These are phyloP conservation scores for Coregonus sp. DNA, from an alignment of 2,797 vertebrate species.

Conservation along the genomic window DNA sequence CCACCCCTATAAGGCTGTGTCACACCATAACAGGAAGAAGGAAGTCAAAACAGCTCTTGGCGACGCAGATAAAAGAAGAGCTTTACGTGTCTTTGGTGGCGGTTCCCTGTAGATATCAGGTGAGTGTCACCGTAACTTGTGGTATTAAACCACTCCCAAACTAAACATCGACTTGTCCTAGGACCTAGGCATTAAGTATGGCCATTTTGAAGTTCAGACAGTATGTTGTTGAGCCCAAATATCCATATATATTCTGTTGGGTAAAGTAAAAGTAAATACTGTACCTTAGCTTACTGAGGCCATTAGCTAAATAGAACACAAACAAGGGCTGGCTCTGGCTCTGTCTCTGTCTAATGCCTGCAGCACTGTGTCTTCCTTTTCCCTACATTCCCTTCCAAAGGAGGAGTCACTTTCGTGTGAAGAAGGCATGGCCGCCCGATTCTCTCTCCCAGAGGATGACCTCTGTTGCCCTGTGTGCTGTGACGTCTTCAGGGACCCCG, in stretches of 20 bases:
- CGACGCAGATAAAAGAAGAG: not conserved
- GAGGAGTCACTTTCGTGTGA: constrained; percentile 36
- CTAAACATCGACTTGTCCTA: not conserved
- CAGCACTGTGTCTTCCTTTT: constrained; percentile 16
- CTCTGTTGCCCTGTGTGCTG: constrained; percentile 48
- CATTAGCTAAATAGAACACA: not conserved
- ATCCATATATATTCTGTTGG: not conserved
- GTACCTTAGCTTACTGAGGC: not conserved
- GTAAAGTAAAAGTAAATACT: not conserved
- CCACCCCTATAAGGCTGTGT: constrained; percentile 52
- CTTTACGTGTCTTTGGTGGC: no score
- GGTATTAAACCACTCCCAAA: not conserved
- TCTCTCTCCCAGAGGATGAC: constrained; percentile 61
- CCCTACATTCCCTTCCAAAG: constrained; percentile 45
- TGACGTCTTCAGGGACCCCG: constrained; percentile 47
- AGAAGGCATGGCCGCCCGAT: constrained; percentile 59
- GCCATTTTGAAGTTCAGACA: not conserved
- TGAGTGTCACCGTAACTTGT: constrained; percentile 29
- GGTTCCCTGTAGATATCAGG: constrained; percentile 26
- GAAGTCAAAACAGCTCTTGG: constrained; percentile 43
- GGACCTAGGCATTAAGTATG: not conserved
- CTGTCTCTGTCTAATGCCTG: not conserved
- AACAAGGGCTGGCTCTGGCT: not conserved
- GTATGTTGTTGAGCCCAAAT: not conserved
- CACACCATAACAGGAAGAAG: constrained; percentile 60